These are phyloP conservation scores for Bactericera cockerelli DNA, from an alignment of 1,140 invertebrate genomes.

Conservation along the genomic window DNA sequence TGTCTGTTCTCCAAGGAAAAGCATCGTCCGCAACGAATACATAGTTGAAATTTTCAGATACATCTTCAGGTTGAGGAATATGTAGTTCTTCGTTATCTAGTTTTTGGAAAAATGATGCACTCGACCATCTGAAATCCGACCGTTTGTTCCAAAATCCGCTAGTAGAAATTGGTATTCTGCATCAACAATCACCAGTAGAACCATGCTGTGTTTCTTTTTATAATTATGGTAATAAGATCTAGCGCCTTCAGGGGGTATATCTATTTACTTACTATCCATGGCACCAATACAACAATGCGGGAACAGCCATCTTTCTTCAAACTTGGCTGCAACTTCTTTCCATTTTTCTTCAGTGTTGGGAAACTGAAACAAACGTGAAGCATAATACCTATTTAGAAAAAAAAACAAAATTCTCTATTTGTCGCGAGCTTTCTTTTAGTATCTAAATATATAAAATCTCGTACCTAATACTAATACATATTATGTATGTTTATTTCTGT, in stretches of 20 bases:
- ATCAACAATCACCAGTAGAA: constrained; percentile 29
- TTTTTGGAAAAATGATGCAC: constrained; percentile 21
- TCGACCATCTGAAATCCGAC: constrained; percentile 13
- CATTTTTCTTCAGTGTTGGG: constrained; percentile 20
- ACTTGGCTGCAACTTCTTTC: constrained; percentile 24
- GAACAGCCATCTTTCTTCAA: constrained; percentile 31
- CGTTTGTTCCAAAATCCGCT: constrained; percentile 25
- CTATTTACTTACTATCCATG: constrained; percentile 33
- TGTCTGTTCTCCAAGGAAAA: constrained; percentile 27
- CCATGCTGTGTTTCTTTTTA: constrained; percentile 31
- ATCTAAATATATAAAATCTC: no score
- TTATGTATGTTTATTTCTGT: no score
- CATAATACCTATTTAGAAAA: no score
- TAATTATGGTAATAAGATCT: constrained; percentile 33
- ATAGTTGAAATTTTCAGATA: neutral
- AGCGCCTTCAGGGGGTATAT: constrained; percentile 25
- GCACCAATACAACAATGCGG: constrained; percentile 32
- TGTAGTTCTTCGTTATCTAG: constrained; percentile 13
- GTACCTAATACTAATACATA: no score
- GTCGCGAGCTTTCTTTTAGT: no score
- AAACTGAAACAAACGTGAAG: constrained; percentile 18
- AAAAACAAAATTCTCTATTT: no score
- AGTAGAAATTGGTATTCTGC: constrained; percentile 25
- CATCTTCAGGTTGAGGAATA: constrained; percentile 9
- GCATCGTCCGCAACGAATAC: constrained; percentile 15